phyloP scores from a whole-genome alignment of 2,113 vertebrate genomes.

The Lamprotornis superbus region DNA sequence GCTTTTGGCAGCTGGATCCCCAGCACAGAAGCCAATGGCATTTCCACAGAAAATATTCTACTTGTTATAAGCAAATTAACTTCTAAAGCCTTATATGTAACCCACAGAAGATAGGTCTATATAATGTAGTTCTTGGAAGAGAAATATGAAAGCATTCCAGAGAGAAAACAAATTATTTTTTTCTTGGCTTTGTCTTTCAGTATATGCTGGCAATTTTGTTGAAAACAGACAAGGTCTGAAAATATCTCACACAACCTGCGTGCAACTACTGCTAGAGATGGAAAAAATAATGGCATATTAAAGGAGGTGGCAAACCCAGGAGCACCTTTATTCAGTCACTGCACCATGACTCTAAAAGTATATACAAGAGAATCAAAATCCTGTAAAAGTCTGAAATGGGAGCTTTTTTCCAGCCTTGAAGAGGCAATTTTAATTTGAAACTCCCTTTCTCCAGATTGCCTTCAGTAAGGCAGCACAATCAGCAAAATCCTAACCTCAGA shows the following conservation, averaged over 20 bases:
- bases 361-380: background rate
- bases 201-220: background rate
- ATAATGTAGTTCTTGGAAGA: background rate
- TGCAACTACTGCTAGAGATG: rapidly evolving
- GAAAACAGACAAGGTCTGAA: background rate
- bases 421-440: conserved; percentile 43
- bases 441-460: background rate
- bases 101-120: background rate
- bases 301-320: background rate
- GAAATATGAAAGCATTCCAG: background rate
- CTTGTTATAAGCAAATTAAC: background rate
- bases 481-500: conserved; percentile 42
- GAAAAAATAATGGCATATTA: background rate
- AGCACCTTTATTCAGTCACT: background rate
- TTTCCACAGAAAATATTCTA: background rate
- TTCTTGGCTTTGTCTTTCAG: conserved; percentile 1
- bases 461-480: conserved; percentile 18
- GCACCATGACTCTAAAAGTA: background rate
- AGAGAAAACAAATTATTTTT: background rate
- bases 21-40: background rate
- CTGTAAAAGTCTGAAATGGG: background rate
- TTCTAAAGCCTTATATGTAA: background rate
- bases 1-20: background rate
- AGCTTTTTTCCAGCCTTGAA: conserved; percentile 3
- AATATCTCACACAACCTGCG: background rate